phyloP scores from a whole-genome alignment of 1,140 invertebrate species.

The Neodiprion pinetum region DNA sequence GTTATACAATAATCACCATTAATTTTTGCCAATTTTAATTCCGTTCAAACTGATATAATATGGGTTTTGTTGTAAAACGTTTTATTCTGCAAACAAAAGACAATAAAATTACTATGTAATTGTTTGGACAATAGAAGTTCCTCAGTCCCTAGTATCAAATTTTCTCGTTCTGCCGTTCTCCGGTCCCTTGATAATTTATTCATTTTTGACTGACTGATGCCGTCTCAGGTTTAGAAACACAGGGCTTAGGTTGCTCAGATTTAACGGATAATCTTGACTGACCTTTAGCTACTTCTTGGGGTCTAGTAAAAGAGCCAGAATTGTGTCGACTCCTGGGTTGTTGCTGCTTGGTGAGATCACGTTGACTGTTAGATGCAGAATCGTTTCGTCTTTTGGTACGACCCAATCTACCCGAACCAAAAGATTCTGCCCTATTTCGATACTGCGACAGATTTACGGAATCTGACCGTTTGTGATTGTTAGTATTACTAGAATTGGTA shows the following conservation, averaged over 20 bases:
- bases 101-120: background rate
- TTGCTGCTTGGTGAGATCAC: conserved; percentile 38
- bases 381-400: conserved; percentile 40
- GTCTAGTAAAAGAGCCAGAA: conserved; percentile 44
- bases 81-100: background rate
- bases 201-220: conserved; percentile 24
- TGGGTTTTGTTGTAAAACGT: too few species aligned
- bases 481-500: conserved; percentile 30
- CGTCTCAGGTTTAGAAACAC: conserved; percentile 18
- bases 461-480: conserved; percentile 36
- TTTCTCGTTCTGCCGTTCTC: background rate
- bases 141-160: too few species aligned
- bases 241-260: conserved; percentile 29
- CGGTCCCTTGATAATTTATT: background rate
- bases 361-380: conserved; percentile 30
- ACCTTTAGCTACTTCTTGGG: conserved; percentile 41
- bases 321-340: conserved; percentile 42
- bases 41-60: background rate
- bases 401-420: conserved; percentile 51
- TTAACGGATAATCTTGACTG: conserved; percentile 23
- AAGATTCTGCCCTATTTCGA: conserved; percentile 50
- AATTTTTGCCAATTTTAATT: background rate
- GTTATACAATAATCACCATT: background rate
- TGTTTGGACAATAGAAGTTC: too few species aligned
- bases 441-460: conserved; percentile 46